Percentiles rank a stretch among this genome's conserved stretches.
Conservation (phyloP, 2,113 vertebrate genomes). For the Rhinoderma darwinii region DNA sequence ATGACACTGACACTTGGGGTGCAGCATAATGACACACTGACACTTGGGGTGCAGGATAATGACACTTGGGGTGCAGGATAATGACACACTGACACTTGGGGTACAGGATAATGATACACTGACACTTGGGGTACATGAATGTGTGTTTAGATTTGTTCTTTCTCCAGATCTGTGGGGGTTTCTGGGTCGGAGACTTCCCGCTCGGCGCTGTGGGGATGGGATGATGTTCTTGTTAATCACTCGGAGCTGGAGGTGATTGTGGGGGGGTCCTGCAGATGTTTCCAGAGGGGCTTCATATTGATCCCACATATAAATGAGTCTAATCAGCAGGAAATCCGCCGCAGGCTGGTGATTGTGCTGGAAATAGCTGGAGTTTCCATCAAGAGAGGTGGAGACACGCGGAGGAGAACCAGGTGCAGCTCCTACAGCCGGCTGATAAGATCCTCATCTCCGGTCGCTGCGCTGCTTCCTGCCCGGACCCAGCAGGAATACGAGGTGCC, state of each 20-base stretch:
- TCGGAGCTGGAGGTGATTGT: not conserved
- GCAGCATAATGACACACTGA: no score
- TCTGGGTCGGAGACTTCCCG: not conserved
- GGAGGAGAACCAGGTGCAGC: constrained; percentile 33
- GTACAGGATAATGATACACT: not conserved
- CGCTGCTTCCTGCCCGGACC: not conserved
- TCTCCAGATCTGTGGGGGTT: not conserved
- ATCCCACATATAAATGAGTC: constrained; percentile 9
- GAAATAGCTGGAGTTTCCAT: not conserved
- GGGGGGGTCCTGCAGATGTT: not conserved
- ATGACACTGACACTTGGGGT: no score
- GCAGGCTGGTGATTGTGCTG: constrained; percentile 19
- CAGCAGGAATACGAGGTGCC: not conserved
- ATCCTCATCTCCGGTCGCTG: constrained; percentile 15
- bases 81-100: no score
- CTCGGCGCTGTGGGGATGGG: not conserved
- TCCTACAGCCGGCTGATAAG: not conserved
- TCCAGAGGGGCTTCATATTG: not conserved
- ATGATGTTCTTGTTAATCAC: not conserved
- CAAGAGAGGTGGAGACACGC: no score
- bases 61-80: no score
- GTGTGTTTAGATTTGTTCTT: not conserved
- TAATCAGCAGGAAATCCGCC: constrained; percentile 24
- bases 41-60: no score
- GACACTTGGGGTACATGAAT: not conserved